Conservation (phyloP, 2,797 vertebrate species). For the Gadopsis bispinosus region DNA sequence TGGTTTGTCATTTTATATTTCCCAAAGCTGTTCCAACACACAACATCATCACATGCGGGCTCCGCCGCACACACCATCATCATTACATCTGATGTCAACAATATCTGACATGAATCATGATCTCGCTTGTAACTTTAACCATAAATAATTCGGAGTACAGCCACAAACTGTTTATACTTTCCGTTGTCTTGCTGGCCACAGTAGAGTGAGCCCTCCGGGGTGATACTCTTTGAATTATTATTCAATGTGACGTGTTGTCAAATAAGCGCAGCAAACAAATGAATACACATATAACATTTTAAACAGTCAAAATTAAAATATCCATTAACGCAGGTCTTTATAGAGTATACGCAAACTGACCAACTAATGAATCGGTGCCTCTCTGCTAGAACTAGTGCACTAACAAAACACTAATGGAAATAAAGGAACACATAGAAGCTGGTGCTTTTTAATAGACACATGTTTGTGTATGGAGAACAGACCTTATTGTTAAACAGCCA, state of each 20-base stretch:
- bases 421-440: not conserved
- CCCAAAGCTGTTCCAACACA: constrained; percentile 61
- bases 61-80: constrained; percentile 43
- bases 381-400: not conserved
- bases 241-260: not conserved
- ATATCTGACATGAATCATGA: constrained; percentile 43
- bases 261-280: constrained; percentile 1
- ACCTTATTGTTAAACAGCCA: not conserved
- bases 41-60: constrained; percentile 65
- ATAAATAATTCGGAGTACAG: constrained; percentile 38
- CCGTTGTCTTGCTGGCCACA: not conserved
- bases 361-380: not conserved
- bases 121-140: constrained; percentile 37
- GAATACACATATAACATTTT: not conserved
- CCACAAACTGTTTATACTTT: constrained; percentile 18
- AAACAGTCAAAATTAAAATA: not conserved
- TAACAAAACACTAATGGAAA: not conserved
- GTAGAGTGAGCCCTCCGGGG: constrained; percentile 1
- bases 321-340: not conserved
- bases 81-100: constrained; percentile 40
- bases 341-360: not conserved
- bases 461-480: constrained; percentile 1
- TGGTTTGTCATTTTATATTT: constrained; percentile 53
- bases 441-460: not conserved
- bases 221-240: not conserved